phyloP scores from a whole-genome alignment of 1,140 invertebrate genomes.

The Cyrtorhinus lividipennis region DNA sequence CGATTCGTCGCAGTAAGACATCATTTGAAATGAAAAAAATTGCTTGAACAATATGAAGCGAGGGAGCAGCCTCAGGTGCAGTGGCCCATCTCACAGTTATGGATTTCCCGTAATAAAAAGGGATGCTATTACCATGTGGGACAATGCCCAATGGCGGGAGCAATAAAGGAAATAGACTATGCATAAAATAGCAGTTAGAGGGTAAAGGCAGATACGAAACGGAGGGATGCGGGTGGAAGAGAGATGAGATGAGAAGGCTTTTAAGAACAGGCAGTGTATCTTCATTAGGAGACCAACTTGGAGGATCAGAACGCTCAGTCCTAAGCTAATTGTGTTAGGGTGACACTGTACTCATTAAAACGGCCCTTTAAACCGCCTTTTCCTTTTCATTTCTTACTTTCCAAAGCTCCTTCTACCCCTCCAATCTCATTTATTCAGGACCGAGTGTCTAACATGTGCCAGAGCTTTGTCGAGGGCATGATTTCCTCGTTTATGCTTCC shows the following conservation, averaged over 20 bases:
- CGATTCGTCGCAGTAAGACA: no score
- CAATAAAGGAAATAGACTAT: slow-evolving; percentile 17
- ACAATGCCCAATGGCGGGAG: slow-evolving; percentile 7
- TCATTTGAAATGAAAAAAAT: no score
- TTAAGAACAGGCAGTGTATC: slow-evolving; percentile 7
- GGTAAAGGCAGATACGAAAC: background rate
- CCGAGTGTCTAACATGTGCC: no score
- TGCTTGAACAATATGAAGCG: no score
- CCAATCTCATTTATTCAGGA: no score
- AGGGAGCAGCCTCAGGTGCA: background rate
- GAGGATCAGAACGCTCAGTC: slow-evolving; percentile 4
- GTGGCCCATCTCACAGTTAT: background rate
- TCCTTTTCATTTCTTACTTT: slow-evolving; percentile 9
- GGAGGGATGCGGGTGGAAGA: background rate
- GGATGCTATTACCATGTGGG: slow-evolving; percentile 14
- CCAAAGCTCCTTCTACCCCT: no score
- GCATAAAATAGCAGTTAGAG: slow-evolving; percentile 15
- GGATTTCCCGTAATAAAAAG: slow-evolving; percentile 10
- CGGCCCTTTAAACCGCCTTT: slow-evolving; percentile 6
- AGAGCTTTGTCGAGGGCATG: no score
- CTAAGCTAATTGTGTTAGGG: slow-evolving; percentile 10
- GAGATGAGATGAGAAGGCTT: background rate
- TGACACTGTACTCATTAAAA: slow-evolving; percentile 11
- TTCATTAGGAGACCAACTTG: slow-evolving; percentile 9
- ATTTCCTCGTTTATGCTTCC: no score